phyloP scores from a whole-genome alignment of 2,113 vertebrate species.

The Hystrix cristata region DNA sequence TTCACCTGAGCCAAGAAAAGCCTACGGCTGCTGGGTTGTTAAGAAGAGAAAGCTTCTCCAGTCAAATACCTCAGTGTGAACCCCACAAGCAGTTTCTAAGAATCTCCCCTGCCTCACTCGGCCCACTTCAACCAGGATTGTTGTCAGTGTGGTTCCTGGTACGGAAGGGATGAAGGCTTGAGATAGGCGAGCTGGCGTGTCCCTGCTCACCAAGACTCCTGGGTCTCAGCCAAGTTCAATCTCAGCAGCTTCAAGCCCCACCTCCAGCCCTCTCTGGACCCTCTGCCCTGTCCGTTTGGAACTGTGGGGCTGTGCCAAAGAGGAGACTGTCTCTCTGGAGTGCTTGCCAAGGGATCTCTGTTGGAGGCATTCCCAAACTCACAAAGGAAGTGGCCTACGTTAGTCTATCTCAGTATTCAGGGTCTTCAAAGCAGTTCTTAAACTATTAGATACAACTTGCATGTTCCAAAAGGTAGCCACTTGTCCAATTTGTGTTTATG shows the following conservation, averaged over 20 bases:
- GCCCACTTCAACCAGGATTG: background rate
- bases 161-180: background rate
- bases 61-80: background rate
- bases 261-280: background rate
- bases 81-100: constrained; percentile 20
- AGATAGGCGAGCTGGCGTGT: too few species aligned
- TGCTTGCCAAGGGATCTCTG: background rate
- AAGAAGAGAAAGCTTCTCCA: constrained; percentile 16
- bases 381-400: background rate
- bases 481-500: background rate
- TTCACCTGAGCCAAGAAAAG: constrained; percentile 75
- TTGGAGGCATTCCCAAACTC: background rate
- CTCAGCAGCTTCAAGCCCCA: background rate
- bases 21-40: background rate
- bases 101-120: background rate
- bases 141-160: background rate
- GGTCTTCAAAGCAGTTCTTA: constrained; percentile 44
- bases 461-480: background rate
- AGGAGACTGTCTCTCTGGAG: background rate
- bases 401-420: background rate
- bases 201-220: background rate
- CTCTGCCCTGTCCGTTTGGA: background rate
- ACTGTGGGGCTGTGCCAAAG: background rate
- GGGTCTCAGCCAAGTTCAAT: background rate
- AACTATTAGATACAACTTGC: background rate